Base-by-base conservation (phyloP, 1,140 invertebrate species). In the Liolophura sinensis region DNA sequence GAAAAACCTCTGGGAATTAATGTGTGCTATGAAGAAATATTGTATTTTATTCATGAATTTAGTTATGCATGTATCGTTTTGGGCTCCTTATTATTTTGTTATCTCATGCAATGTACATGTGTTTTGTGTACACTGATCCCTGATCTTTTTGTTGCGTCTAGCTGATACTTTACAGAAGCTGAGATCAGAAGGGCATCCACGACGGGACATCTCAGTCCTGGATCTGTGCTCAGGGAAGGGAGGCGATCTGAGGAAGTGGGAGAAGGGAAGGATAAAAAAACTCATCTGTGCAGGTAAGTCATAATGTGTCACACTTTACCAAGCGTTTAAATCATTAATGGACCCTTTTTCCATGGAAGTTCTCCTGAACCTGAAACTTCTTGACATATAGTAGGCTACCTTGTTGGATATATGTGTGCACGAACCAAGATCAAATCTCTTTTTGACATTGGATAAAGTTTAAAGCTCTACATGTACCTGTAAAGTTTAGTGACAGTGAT, bases 191-290 rank as follows among this genome's bases (percentile, higher is more conserved):
- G 61, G 62, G 9, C 20, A 56, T 18, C 25, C 52, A 31, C 64
- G 68, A 18, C 25, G 50, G n/a, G 46, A 62, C 46, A 65, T 83
- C 4, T 67, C 67, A 51, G 88, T 90, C 0, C 75, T 91, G 18
- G 90, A 91, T 75, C 74, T 91, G 49, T 88, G 88, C 61, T 90
- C 88, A 78, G 97, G 97, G 5, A 99, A 99, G 89, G 97, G 97
- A 24, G 97, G 97, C 1, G 97, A 98, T 86, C 86, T 99, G 20
- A 86, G 93, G 1, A 99, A 99, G 85, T 99, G 96, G 96, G 89
- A 90, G 70, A 95, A 94, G 78, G 91, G 88, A 4, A 86, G 88
- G 66, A 92, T 97, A 49, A 86, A 88, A 11, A 91, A 95, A 85
- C 85, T 98, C n/a, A 91, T 98, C 57, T 97, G 94, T 87, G 91